phyloP scores from a whole-genome alignment of 23 tunicate genomes.

The Halocynthia aurantium region DNA sequence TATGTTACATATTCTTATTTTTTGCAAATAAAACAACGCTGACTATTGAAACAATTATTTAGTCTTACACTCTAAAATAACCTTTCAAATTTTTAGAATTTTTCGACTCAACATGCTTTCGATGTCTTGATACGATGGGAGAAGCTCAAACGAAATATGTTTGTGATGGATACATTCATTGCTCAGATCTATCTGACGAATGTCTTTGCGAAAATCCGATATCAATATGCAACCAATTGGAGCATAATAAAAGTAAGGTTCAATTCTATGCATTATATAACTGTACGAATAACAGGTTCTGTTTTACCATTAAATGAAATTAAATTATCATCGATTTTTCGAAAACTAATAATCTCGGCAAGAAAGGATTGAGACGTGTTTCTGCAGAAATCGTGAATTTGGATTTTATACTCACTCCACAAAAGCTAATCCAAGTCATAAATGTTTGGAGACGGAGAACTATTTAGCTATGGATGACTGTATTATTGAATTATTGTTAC shows the following conservation, averaged over 20 bases:
- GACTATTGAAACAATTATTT: neutral
- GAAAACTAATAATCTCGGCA: too few relatives aligned
- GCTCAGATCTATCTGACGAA: constrained; percentile 2
- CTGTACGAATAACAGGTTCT: too few relatives aligned
- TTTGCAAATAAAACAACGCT: neutral
- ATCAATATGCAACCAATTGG: constrained; percentile 2
- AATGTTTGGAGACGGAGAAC: too few relatives aligned
- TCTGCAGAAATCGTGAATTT: too few relatives aligned
- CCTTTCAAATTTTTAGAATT: neutral
- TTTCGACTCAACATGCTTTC: constrained; percentile 2
- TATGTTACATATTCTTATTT: neutral
- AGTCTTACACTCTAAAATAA: neutral
- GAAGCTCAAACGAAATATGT: neutral
- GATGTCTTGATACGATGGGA: neutral
- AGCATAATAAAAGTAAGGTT: neutral
- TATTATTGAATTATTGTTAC: too few relatives aligned
- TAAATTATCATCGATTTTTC: too few relatives aligned
- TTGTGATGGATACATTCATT: neutral
- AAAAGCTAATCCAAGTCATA: too few relatives aligned
- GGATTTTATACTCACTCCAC: too few relatives aligned
- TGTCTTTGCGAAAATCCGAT: constrained; percentile 13
- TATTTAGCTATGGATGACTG: too few relatives aligned
- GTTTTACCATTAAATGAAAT: too few relatives aligned
- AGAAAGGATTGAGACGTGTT: too few relatives aligned
- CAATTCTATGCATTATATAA: too few relatives aligned